These are phyloP conservation scores for Zeugodacus cucurbitae DNA, from an alignment of 1,140 invertebrate genomes.

Conservation along the genomic window DNA sequence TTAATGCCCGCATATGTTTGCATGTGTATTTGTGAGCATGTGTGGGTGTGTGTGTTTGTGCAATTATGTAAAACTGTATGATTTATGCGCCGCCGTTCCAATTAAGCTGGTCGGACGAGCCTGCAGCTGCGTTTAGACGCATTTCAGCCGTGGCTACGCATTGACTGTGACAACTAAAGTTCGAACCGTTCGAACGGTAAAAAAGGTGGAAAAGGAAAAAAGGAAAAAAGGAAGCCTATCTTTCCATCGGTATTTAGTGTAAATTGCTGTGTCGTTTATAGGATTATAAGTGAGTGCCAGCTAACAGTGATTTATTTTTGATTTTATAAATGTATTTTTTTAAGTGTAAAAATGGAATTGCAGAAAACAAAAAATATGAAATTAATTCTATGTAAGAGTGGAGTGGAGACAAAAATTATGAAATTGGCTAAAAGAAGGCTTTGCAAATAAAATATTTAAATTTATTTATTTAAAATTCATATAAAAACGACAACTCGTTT, in stretches of 20 bases:
- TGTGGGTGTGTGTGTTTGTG: not conserved
- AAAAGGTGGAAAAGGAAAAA: not conserved
- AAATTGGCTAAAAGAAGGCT: no score
- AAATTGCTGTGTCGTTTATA: not conserved
- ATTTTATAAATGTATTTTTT: not conserved
- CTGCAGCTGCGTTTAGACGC: not conserved
- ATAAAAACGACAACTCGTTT: no score
- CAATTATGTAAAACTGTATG: not conserved
- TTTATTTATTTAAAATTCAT: no score
- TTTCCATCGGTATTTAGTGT: not conserved
- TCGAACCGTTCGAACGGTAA: not conserved
- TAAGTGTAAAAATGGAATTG: not conserved
- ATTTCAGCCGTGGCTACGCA: not conserved
- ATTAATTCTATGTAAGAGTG: no score
- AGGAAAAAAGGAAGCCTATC: not conserved
- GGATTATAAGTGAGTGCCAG: slow-evolving; percentile 5
- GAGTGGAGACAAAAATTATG: no score
- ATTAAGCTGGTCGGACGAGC: not conserved
- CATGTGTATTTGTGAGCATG: not conserved
- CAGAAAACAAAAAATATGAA: not conserved
- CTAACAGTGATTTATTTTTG: not conserved
- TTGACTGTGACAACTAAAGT: not conserved
- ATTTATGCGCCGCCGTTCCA: not conserved
- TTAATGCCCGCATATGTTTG: not conserved
- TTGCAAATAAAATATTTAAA: no score